These are phyloP conservation scores for Eumacrocentrus americanus DNA, from an alignment of 2,888 invertebrate genomes.

Conservation along the genomic window DNA sequence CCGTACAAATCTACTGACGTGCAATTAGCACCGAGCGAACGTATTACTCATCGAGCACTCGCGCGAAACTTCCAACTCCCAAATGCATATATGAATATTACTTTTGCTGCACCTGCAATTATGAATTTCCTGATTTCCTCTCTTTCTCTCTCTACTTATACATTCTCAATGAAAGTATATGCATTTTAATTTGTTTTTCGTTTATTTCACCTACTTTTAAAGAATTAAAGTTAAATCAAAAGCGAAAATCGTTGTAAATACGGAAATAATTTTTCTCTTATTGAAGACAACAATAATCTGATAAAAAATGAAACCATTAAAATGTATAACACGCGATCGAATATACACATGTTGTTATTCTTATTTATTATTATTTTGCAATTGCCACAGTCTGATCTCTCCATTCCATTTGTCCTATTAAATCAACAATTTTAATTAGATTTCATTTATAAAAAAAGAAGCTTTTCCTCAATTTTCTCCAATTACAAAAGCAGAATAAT, in stretches of 20 bases:
- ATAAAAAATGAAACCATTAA: too few relatives aligned
- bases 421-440: conserved; percentile 9
- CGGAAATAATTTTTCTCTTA: too few relatives aligned
- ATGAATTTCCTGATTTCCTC: too few relatives aligned
- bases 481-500: too few relatives aligned
- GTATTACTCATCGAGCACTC: conserved; percentile 31
- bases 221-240: too few relatives aligned
- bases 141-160: too few relatives aligned
- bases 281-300: too few relatives aligned
- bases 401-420: background rate
- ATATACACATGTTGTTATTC: background rate
- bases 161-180: too few relatives aligned
- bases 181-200: too few relatives aligned
- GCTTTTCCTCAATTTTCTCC: conserved; percentile 16
- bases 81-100: background rate
- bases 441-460: conserved; percentile 1
- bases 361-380: background rate
- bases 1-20: conserved; percentile 37
- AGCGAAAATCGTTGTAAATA: too few relatives aligned
- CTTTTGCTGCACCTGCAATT: background rate
- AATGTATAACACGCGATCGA: conserved; percentile 12
- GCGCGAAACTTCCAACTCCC: conserved; percentile 33
- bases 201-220: too few relatives aligned
- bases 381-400: background rate
- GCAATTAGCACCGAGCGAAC: conserved; percentile 41